Evolutionary conservation across 2,888 invertebrate species (phyloP).

Genomic region (Gonocerus acuteangulatus): DNA sequence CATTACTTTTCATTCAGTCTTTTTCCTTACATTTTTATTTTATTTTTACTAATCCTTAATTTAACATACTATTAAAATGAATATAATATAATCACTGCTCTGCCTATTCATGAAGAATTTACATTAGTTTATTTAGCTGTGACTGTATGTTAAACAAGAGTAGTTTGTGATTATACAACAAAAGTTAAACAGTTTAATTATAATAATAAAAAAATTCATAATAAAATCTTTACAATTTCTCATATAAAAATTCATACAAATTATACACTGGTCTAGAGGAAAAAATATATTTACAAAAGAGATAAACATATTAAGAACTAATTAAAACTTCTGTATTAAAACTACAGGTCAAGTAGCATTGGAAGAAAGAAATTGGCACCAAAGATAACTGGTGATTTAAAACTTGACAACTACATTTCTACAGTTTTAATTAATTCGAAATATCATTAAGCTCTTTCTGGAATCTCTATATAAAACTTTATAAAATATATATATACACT

Average conservation of each 20-base stretch:
- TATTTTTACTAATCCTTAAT: too few species aligned
- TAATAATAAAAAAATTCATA: background rate
- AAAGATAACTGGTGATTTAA: conserved; percentile 2
- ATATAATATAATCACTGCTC: too few species aligned
- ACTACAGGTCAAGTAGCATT: background rate
- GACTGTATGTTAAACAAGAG: too few species aligned
- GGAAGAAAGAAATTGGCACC: background rate
- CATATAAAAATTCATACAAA: conserved; percentile 20
- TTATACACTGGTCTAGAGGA: conserved; percentile 12
- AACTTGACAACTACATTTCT: conserved; percentile 4
- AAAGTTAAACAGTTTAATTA: background rate
- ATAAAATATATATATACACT: conserved; percentile 22
- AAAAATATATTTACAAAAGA: conserved; percentile 17
- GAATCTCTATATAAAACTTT: conserved; percentile 18
- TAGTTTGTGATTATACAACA: too few species aligned
- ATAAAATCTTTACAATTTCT: conserved; percentile 15
- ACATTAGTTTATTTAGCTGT: too few species aligned
- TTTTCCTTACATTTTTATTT: background rate
- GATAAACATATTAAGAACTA: conserved; percentile 20
- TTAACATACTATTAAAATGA: too few species aligned
- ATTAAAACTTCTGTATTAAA: conserved; percentile 10
- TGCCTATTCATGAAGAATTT: too few species aligned
- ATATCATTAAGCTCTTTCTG: conserved; percentile 23
- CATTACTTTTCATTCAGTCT: background rate
- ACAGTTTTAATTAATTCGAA: conserved; percentile 22